phyloP scores from a whole-genome alignment of 2,113 vertebrate genomes.

The Ursus arctos region DNA sequence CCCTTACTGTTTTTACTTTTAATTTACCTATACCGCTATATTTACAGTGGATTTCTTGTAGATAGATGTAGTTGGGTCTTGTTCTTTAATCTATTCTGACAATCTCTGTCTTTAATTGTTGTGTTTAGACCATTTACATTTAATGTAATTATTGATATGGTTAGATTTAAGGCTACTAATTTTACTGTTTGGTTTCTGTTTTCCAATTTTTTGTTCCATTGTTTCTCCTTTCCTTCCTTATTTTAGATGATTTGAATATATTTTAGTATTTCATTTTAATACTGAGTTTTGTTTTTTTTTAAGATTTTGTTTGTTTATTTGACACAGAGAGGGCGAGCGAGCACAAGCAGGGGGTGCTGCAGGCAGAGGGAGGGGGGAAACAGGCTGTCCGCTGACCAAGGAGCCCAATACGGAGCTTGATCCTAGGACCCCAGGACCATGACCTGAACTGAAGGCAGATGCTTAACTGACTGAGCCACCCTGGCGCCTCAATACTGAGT shows the following conservation, averaged over 20 bases:
- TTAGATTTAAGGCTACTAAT: conserved; percentile 30
- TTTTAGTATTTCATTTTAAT: conserved; percentile 36
- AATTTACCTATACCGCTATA: neutral
- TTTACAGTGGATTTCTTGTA: conserved; percentile 47
- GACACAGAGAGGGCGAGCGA: no score
- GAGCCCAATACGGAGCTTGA: no score
- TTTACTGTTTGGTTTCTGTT: conserved; percentile 29
- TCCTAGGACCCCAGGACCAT: no score
- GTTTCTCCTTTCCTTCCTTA: neutral
- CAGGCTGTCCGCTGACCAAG: no score
- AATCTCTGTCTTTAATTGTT: neutral
- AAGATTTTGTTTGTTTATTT: no score
- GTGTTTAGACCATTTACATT: conserved; percentile 36
- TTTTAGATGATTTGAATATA: conserved; percentile 35
- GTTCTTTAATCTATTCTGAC: neutral
- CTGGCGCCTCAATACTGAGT: neutral
- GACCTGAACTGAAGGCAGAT: no score
- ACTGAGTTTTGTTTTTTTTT: neutral
- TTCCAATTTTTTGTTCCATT: neutral
- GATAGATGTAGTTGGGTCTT: neutral
- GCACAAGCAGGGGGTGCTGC: no score
- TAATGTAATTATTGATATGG: conserved; percentile 41
- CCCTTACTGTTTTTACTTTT: conserved; percentile 42
- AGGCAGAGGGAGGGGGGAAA: no score
- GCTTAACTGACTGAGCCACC: no score